These are phyloP conservation scores for Brachionus paranguensis DNA, from an alignment of 1,140 invertebrate genomes.

Conservation along the genomic window DNA sequence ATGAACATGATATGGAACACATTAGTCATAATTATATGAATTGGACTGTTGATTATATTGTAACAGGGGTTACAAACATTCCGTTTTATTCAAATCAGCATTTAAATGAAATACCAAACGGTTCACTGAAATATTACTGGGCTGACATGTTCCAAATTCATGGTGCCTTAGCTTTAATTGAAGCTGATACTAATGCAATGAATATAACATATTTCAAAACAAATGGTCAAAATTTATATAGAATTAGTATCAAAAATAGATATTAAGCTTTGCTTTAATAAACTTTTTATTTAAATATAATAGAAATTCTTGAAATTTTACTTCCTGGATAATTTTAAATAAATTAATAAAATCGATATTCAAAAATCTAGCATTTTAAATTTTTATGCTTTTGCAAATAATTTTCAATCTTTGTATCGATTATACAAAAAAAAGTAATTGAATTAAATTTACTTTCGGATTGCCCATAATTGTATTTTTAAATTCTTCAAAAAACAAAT, in stretches of 20 bases:
- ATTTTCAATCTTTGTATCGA: no score
- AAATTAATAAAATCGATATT: no score
- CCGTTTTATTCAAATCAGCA: conserved; percentile 50
- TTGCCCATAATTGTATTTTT: no score
- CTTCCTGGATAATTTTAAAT: no score
- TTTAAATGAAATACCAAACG: conserved; percentile 46
- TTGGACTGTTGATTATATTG: conserved; percentile 50
- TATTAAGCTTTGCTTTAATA: background rate
- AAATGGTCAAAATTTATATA: background rate
- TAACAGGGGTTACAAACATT: conserved; percentile 53
- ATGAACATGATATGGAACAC: conserved; percentile 57
- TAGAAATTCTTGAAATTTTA: background rate
- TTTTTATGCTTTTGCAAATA: no score
- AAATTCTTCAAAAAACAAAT: no score
- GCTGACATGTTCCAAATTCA: conserved; percentile 43
- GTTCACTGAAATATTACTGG: conserved; percentile 52
- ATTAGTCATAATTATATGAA: conserved; percentile 43
- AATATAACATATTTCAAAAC: conserved; percentile 9
- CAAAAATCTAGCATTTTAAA: no score
- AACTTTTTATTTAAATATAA: no score
- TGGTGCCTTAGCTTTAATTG: conserved; percentile 32
- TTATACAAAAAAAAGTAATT: no score
- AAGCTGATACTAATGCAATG: conserved; percentile 12
- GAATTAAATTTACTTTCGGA: no score
- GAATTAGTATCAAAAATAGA: conserved; percentile 7